These are phyloP conservation scores for Chitala chitala DNA, from an alignment of 2,113 vertebrate genomes.

Conservation along the genomic window DNA sequence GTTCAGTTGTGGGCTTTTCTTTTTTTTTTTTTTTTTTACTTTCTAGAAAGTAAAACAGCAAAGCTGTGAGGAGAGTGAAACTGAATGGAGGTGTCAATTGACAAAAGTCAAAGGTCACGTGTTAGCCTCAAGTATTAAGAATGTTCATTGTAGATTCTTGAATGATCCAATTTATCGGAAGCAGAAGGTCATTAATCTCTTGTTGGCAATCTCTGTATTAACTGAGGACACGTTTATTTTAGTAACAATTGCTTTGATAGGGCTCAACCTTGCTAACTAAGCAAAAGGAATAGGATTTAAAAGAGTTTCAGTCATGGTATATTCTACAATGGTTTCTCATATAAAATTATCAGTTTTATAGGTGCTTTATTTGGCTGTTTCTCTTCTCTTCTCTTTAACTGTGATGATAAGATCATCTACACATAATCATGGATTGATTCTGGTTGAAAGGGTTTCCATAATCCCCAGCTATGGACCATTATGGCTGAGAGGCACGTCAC, in stretches of 20 bases:
- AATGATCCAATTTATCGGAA: too few relatives aligned
- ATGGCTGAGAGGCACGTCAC: not conserved
- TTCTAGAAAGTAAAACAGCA: too few relatives aligned
- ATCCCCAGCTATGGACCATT: slow-evolving; percentile 23
- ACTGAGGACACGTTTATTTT: not conserved
- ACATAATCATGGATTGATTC: slow-evolving; percentile 51
- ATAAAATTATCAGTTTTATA: not conserved
- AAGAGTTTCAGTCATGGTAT: too few relatives aligned
- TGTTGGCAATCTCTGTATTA: not conserved
- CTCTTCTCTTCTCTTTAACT: slow-evolving; percentile 3
- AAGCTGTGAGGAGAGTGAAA: too few relatives aligned
- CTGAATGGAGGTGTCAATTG: too few relatives aligned
- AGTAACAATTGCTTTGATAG: not conserved
- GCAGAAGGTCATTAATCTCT: too few relatives aligned
- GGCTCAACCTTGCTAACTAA: not conserved
- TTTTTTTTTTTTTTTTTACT: not conserved
- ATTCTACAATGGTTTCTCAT: not conserved
- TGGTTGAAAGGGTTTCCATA: slow-evolving; percentile 43
- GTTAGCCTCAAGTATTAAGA: too few relatives aligned
- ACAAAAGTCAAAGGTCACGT: too few relatives aligned
- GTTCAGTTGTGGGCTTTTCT: not conserved
- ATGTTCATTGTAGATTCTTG: too few relatives aligned
- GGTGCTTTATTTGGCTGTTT: not conserved
- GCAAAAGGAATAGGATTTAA: not conserved
- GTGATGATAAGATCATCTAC: slow-evolving; percentile 42